These are phyloP conservation scores for Chaetogeoica ovagalla DNA, from an alignment of 2,888 invertebrate genomes.

Conservation along the genomic window DNA sequence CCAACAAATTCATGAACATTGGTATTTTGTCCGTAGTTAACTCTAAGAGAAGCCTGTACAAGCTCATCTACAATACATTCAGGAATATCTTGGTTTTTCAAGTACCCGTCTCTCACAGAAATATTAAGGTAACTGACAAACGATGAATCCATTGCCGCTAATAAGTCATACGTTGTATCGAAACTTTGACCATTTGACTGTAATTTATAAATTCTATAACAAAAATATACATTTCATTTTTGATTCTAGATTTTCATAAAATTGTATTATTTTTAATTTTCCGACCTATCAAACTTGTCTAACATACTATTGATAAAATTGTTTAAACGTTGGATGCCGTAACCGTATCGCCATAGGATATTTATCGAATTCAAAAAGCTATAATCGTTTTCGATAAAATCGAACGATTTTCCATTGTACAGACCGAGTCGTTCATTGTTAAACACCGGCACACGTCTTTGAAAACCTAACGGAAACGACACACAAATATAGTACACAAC, in stretches of 20 bases:
- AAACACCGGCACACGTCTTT: slow-evolving; percentile 41
- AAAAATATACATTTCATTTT: slow-evolving; percentile 15
- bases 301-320: slow-evolving; percentile 60
- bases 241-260: background rate
- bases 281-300: slow-evolving; percentile 60
- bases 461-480: slow-evolving; percentile 36
- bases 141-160: slow-evolving; percentile 62
- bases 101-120: slow-evolving; percentile 60
- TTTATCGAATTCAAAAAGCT: slow-evolving; percentile 60
- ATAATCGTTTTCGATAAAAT: slow-evolving; percentile 63
- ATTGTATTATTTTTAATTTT: slow-evolving; percentile 10
- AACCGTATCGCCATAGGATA: slow-evolving; percentile 66
- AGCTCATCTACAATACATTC: slow-evolving; percentile 64
- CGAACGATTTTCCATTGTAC: slow-evolving; percentile 63
- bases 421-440: slow-evolving; percentile 59
- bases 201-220: slow-evolving; percentile 63
- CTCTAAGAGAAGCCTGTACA: slow-evolving; percentile 63
- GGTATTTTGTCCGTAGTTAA: slow-evolving; percentile 67
- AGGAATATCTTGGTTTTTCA: slow-evolving; percentile 60
- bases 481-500: background rate
- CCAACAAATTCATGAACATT: slow-evolving; percentile 65
- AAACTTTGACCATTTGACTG: slow-evolving; percentile 63
- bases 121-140: slow-evolving; percentile 62
- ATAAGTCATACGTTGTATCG: slow-evolving; percentile 62
- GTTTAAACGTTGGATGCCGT: slow-evolving; percentile 61